These are phyloP conservation scores for Psilanteris sp. DNA, from an alignment of 1,140 invertebrate species.

Conservation along the genomic window DNA sequence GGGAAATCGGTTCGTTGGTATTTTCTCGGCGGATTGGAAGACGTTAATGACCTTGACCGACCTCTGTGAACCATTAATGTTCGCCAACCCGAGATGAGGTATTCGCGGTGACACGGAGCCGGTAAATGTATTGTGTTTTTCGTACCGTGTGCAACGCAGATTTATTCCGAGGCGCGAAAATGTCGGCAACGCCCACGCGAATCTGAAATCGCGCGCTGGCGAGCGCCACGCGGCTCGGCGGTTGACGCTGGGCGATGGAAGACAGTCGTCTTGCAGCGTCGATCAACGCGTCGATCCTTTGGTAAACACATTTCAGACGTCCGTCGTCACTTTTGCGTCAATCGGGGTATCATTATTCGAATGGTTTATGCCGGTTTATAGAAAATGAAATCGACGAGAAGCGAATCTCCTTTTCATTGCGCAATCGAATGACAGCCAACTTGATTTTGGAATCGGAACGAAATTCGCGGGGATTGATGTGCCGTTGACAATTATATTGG, in stretches of 20 bases:
- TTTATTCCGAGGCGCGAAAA: slow-evolving; percentile 23
- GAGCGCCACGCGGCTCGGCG: slow-evolving; percentile 6
- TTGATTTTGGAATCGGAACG: neutral
- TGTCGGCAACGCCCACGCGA: slow-evolving; percentile 26
- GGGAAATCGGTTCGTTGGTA: too few species aligned
- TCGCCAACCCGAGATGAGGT: slow-evolving; percentile 7
- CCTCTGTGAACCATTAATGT: slow-evolving; percentile 13
- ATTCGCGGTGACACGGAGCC: neutral
- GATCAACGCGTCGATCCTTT: slow-evolving; percentile 6
- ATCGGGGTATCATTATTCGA: slow-evolving; percentile 22
- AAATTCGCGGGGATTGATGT: too few species aligned
- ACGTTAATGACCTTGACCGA: slow-evolving; percentile 44
- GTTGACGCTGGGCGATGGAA: slow-evolving; percentile 23
- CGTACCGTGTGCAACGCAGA: slow-evolving; percentile 11
- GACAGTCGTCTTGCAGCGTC: slow-evolving; percentile 16
- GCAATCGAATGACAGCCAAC: too few species aligned
- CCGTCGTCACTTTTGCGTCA: slow-evolving; percentile 16
- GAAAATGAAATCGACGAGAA: neutral
- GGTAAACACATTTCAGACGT: slow-evolving; percentile 43
- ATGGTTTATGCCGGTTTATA: slow-evolving; percentile 2
- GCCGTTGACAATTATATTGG: too few species aligned
- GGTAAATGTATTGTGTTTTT: slow-evolving; percentile 25
- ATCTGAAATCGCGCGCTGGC: neutral
- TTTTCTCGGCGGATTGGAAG: neutral
- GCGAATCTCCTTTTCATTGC: too few species aligned